Percentiles rank a stretch among this genome's conserved stretches.
These are phyloP conservation scores for Paramormyrops hopkinsi DNA, from an alignment of 2,797 vertebrate genomes.

Conservation along the genomic window DNA sequence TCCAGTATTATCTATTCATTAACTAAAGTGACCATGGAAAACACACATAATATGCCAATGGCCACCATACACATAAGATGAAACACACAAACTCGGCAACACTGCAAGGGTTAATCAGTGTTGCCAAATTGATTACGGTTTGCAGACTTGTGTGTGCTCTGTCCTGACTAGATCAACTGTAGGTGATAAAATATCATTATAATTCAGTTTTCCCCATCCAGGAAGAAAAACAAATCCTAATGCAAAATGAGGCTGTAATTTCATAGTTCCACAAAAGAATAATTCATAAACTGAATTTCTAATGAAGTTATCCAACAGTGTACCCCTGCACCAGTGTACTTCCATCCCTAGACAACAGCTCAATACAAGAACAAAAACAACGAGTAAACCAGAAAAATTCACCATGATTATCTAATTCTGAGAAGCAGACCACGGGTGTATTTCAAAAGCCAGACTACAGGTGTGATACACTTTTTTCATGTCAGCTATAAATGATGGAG, in stretches of 20 bases:
- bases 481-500: not conserved
- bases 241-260: conserved; percentile 1
- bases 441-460: not conserved
- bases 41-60: not conserved
- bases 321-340: not conserved
- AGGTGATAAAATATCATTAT: not conserved
- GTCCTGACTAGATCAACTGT: not conserved
- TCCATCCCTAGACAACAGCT: not conserved
- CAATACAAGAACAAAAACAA: not conserved
- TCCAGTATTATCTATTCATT: not conserved
- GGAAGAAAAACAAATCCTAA: not conserved
- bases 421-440: not conserved
- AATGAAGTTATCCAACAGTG: not conserved
- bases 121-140: not conserved
- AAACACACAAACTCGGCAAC: not conserved
- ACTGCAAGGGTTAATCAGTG: not conserved
- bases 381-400: not conserved
- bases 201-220: not conserved
- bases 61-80: not conserved
- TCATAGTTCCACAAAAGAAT: conserved; percentile 9
- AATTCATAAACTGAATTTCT: not conserved
- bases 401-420: not conserved
- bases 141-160: not conserved
- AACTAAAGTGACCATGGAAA: not conserved
- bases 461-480: not conserved